A percentile compares a stretch with the other conserved stretches of the same genome.
Evolutionary conservation across 1,140 invertebrate species (phyloP).

Genomic region (Cotesia glomerata): DNA sequence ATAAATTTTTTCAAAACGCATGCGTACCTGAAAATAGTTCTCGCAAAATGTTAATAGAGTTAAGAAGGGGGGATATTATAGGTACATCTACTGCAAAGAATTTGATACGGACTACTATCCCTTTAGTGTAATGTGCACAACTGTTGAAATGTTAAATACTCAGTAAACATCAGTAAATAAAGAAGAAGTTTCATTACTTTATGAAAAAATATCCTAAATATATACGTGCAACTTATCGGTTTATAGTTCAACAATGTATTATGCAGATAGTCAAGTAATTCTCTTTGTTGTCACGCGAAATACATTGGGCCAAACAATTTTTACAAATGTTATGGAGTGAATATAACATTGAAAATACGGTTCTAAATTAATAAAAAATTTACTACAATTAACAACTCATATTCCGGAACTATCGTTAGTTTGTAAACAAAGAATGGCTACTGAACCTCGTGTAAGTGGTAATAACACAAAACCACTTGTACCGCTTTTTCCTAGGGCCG

Average conservation of each 20-base stretch:
- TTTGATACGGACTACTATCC: no score
- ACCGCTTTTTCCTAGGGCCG: conserved; percentile 57
- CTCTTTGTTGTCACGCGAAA: not conserved
- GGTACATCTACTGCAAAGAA: no score
- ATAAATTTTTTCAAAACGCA: no score
- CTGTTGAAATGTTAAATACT: not conserved
- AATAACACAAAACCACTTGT: conserved; percentile 57
- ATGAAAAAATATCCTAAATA: no score
- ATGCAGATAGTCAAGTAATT: not conserved
- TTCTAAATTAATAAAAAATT: not conserved
- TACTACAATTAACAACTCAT: not conserved
- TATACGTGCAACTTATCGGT: not conserved
- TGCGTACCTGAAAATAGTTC: no score
- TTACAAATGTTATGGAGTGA: conserved; percentile 6
- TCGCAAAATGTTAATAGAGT: no score
- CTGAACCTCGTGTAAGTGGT: conserved; percentile 49
- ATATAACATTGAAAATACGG: not conserved
- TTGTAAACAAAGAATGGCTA: conserved; percentile 52
- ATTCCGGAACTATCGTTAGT: conserved; percentile 12
- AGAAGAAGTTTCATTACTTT: not conserved
- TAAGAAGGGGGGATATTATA: no score
- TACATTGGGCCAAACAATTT: not conserved
- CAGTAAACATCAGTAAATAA: not conserved
- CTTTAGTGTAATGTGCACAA: not conserved
- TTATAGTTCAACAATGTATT: conserved; percentile 31